Percentiles rank a stretch among this genome's conserved stretches.
phyloP scores from a whole-genome alignment of 2,113 vertebrate species.

The Oplegnathus fasciatus region DNA sequence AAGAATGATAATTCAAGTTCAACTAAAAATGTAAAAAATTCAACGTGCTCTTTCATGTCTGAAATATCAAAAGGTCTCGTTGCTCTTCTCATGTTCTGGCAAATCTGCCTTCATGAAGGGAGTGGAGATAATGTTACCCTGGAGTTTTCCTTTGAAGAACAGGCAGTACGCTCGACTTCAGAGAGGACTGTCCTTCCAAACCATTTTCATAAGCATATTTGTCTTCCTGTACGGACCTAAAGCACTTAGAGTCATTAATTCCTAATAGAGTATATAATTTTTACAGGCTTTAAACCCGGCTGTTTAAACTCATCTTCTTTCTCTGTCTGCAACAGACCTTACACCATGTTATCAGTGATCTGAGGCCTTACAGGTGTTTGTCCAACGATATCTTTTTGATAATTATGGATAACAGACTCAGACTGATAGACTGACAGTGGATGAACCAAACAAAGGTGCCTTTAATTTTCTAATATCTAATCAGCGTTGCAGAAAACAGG shows the following conservation, averaged over 20 bases:
- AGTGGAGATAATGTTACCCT: neutral
- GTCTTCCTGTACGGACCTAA: neutral
- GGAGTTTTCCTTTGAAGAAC: conserved; percentile 8
- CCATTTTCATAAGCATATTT: neutral
- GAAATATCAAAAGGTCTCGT: neutral
- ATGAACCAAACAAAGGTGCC: neutral
- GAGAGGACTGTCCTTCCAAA: neutral
- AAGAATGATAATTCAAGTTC: neutral
- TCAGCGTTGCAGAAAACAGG: neutral
- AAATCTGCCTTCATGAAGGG: neutral
- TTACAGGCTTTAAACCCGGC: neutral
- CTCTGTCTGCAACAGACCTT: too few species aligned
- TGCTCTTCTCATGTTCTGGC: neutral
- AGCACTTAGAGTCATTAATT: neutral
- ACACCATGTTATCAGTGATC: neutral
- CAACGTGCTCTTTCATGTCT: conserved; percentile 13
- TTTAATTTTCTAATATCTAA: neutral
- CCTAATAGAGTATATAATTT: neutral
- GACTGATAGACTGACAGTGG: too few species aligned
- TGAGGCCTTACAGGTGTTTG: neutral
- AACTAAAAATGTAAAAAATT: neutral
- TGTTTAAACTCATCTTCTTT: neutral
- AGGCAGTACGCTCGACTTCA: neutral
- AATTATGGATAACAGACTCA: too few species aligned
- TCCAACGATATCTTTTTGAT: neutral